phyloP scores from a whole-genome alignment of 2,888 invertebrate genomes.

The Xylota sylvarum region DNA sequence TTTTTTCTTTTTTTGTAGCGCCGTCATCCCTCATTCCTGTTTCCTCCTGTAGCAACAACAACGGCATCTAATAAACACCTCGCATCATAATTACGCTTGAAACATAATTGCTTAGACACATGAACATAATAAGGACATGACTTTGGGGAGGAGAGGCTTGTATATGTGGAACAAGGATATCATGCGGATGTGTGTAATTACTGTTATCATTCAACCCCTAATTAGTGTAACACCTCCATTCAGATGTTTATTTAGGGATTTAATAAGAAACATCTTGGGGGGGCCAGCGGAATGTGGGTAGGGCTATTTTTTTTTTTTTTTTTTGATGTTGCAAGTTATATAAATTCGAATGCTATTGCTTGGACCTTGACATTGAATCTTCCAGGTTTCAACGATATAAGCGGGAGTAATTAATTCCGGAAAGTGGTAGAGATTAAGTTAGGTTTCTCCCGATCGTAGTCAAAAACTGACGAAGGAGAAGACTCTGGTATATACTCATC shows the following conservation, averaged over 20 bases:
- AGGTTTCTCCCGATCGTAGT: no score
- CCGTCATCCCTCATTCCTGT: not conserved
- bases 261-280: conserved; percentile 30
- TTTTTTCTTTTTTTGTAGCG: no score
- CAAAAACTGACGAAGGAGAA: no score
- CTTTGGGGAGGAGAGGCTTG: conserved; percentile 25
- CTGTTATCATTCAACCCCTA: conserved; percentile 72
- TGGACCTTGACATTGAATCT: no score
- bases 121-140: conserved; percentile 77
- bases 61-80: conserved; percentile 73
- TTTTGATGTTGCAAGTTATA: not conserved
- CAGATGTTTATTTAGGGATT: conserved; percentile 56
- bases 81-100: conserved; percentile 73
- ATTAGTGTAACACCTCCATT: conserved; percentile 63
- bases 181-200: conserved; percentile 65
- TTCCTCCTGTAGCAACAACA: not conserved
- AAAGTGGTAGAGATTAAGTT: no score
- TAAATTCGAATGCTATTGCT: no score
- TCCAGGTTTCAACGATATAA: no score
- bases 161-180: conserved; percentile 42
- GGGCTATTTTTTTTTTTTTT: not conserved
- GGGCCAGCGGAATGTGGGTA: not conserved
- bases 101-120: conserved; percentile 77
- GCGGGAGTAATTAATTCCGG: no score
- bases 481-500: no score